Conservation (phyloP, 1,140 invertebrate species). For the Leptopilina clavipes region DNA sequence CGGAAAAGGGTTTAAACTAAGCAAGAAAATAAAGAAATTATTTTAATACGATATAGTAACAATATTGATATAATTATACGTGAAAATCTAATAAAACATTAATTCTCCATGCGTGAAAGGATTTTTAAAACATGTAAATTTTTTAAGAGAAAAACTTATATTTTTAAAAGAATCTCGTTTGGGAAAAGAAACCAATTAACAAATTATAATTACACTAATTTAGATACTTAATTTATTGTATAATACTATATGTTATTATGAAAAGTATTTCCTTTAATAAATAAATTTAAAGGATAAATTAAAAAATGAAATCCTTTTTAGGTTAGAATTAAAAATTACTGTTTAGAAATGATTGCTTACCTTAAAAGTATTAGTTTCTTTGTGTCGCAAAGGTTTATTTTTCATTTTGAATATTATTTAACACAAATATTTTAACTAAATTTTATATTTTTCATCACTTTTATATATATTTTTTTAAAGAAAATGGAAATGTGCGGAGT, state of each 20-base stretch:
- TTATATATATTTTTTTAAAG: neutral
- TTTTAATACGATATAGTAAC: slow-evolving; percentile 37
- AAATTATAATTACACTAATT: no score
- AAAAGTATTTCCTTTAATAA: neutral
- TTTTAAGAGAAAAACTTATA: no score
- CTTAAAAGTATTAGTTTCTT: slow-evolving; percentile 87
- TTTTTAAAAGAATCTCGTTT: no score
- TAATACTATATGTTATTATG: no score
- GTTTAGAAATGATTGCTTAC: slow-evolving; percentile 73
- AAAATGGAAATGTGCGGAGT: neutral
- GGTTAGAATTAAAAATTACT: slow-evolving; percentile 36
- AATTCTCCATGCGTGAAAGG: no score
- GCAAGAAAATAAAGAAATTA: slow-evolving; percentile 47
- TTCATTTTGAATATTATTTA: slow-evolving; percentile 77
- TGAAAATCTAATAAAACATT: neutral
- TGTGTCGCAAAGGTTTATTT: slow-evolving; percentile 85
- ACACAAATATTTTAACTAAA: neutral
- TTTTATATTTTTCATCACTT: neutral
- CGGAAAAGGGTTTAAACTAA: slow-evolving; percentile 90
- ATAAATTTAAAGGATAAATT: slow-evolving; percentile 23
- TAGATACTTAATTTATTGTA: no score
- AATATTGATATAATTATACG: slow-evolving; percentile 39
- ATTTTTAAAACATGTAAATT: no score
- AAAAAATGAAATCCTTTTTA: slow-evolving; percentile 34
- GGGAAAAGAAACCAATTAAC: no score